Evolutionary conservation across 2,888 invertebrate genomes (phyloP), one percentile per base, ranked within the genome.

Genomic region (Acanthopleura granulata): DNA sequence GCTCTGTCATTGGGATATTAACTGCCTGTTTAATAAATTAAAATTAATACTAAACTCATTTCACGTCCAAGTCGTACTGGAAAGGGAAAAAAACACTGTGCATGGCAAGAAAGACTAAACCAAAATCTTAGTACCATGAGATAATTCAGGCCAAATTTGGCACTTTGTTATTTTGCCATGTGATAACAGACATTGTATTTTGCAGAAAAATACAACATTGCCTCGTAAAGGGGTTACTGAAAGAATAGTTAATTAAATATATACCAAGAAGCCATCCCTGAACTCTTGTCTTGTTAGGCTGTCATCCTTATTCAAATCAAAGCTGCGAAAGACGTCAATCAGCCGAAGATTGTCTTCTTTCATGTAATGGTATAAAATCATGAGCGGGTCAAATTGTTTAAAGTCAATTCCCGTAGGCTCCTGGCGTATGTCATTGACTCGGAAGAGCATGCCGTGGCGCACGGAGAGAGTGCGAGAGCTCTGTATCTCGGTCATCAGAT

Each of bases 301-400:
- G 30, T 76, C 49, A 51, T 73, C 78, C 22, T 73, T 73, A 73
- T 79, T 80, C 30, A 18, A 49, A 62, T 79, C 79, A 16, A 79
- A 72, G 15, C 61, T 66, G 61, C 50, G 61, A 30, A 79, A 79
- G 40, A 79, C 22, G 61, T 79, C 79, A 11, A 80, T 50, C 70
- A 79, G 25, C 16, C 80, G 71, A 16, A 79, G 71, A 40, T 75
- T 29, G 22, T 69, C 49, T 30, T 57, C 49, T 71, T 40, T 74
- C 74, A 74, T 71, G 49, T 71, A 74, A 27, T 74, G 70, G 22
- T 66, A 57, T 29, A 74, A 27, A 71, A 74, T 74, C 76, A 76
- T 76, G 74, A 78, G 72, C 29, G 78, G 78, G 49, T 78, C 76
- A 0, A 66, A 74, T 18, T 75, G 72, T 4, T 74, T n/a, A 30